These are phyloP conservation scores for Clarias platycephalus DNA, from an alignment of 2,797 vertebrate species.

Conservation along the genomic window DNA sequence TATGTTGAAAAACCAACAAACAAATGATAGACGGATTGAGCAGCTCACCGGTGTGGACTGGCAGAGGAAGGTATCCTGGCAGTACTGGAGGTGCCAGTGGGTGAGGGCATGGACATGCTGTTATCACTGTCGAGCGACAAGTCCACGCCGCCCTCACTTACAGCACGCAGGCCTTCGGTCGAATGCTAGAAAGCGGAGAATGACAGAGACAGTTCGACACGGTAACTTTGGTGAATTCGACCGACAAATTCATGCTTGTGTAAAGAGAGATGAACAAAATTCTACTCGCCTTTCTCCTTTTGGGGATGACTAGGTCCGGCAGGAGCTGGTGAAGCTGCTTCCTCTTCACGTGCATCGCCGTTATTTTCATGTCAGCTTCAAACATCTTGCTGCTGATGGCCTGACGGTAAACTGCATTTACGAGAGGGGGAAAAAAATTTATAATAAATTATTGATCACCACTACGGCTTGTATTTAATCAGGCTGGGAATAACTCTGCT, in stretches of 20 bases:
- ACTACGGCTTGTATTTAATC: not conserved
- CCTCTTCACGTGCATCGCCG: slow-evolving; percentile 84
- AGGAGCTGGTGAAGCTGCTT: slow-evolving; percentile 83
- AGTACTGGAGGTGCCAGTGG: slow-evolving; percentile 73
- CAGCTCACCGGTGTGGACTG: slow-evolving; percentile 81
- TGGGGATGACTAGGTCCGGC: slow-evolving; percentile 80
- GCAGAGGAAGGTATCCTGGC: slow-evolving; percentile 76
- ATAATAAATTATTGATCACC: not conserved
- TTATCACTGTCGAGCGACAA: slow-evolving; percentile 89
- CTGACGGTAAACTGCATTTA: slow-evolving; percentile 82
- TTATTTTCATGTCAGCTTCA: slow-evolving; percentile 87
- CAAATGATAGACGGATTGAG: not conserved
- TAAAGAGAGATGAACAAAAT: not conserved
- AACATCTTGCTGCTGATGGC: slow-evolving; percentile 88
- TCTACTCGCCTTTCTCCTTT: slow-evolving; percentile 79
- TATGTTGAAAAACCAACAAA: no score
- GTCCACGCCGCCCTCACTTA: slow-evolving; percentile 84
- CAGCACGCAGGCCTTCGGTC: slow-evolving; percentile 76
- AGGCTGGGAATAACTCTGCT: not conserved
- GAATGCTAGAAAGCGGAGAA: slow-evolving; percentile 75
- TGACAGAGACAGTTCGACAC: not conserved
- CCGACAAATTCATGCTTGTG: not conserved
- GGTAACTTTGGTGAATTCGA: no score
- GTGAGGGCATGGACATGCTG: slow-evolving; percentile 90
- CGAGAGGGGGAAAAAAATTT: not conserved